Base-by-base conservation (phyloP, 1,140 invertebrate genomes). In the Euwallacea fornicatus region DNA sequence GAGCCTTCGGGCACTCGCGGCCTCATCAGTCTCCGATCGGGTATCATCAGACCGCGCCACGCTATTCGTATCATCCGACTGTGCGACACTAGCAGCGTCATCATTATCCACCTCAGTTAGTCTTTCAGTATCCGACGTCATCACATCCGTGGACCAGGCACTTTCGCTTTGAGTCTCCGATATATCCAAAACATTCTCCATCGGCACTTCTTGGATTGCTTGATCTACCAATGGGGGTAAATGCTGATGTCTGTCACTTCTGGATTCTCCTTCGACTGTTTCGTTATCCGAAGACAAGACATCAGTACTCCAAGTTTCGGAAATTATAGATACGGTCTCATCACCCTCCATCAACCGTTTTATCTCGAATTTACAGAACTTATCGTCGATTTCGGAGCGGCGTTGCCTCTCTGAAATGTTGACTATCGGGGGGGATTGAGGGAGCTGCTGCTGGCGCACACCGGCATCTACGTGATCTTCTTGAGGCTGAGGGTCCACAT, bases 331-430 rank as follows among this genome's bases (percentile, higher is more conserved):
- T 75, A 96, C 89, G 1, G 95, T 96, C 83, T 98, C 96, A 81
- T 98, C 96, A 0, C 77, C 92, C 85, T 93, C 92, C 65, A 92
- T 86, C 43, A 94, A 82, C 78, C 93, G 93, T 81, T 93, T 95
- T 43, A 98, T 95, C 79, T 97, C 96, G 83, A 99, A 99, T 83
- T 98, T 98, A 78, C 97, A 97, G 87, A 99, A 99, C 82, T 98
- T 97, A 72, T 99, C 97, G 76, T 98, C 96, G 66, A 99, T 96
- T 79, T 98, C 97, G 69, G 92, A 93, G 7, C 91, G 85, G 33
- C 89, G 90, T 80, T 93, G 91, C 76, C 95, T 7, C 8, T 50
- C 46, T n/a, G 62, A 65, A 53, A 65, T 65, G 13, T 65, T 65
- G 7, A 16, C 47, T n/a, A 16, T 21, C 7, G 10, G 13, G 9